Evolutionary conservation across 2,113 vertebrate species (phyloP).

Genomic region (Corythoichthys haematopterus): DNA sequence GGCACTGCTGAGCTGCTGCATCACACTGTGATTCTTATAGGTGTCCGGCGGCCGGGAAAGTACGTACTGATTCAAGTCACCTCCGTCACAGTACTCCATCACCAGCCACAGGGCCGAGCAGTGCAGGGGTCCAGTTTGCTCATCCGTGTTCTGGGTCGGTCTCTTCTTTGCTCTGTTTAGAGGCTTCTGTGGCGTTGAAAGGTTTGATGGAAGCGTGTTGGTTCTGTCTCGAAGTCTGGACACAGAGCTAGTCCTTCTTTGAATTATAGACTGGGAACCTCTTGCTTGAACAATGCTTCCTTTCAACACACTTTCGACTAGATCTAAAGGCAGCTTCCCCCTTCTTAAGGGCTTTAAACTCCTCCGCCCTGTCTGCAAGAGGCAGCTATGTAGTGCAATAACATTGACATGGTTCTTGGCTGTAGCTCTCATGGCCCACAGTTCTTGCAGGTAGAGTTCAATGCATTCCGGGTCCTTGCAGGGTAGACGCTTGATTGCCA

Average conservation of each 20-base stretch:
- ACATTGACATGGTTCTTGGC: conserved; percentile 83
- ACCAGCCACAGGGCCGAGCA: conserved; percentile 89
- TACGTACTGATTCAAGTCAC: conserved; percentile 89
- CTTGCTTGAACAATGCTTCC: conserved; percentile 61
- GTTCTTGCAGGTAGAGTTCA: conserved; percentile 88
- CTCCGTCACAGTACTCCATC: conserved; percentile 96
- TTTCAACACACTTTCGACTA: conserved; percentile 91
- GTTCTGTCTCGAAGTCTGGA: conserved; percentile 44
- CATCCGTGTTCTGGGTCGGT: conserved; percentile 69
- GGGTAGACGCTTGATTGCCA: conserved; percentile 88
- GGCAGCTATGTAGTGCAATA: conserved; percentile 78
- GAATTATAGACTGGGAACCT: neutral
- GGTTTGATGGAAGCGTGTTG: conserved; percentile 21
- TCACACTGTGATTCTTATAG: conserved; percentile 80
- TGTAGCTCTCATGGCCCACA: conserved; percentile 89
- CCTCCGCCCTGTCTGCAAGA: conserved; percentile 64
- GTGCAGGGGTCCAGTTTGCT: conserved; percentile 50
- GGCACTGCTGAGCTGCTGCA: conserved; percentile 87
- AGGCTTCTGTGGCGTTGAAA: conserved; percentile 36
- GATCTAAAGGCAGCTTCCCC: conserved; percentile 79
- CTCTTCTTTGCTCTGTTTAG: conserved; percentile 47
- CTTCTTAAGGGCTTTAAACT: conserved; percentile 62
- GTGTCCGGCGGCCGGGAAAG: conserved; percentile 81
- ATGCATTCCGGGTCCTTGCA: conserved; percentile 89
- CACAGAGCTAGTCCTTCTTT: conserved; percentile 8